These are phyloP conservation scores for Chaitophorus viminalis DNA, from an alignment of 2,888 invertebrate species.

Conservation along the genomic window DNA sequence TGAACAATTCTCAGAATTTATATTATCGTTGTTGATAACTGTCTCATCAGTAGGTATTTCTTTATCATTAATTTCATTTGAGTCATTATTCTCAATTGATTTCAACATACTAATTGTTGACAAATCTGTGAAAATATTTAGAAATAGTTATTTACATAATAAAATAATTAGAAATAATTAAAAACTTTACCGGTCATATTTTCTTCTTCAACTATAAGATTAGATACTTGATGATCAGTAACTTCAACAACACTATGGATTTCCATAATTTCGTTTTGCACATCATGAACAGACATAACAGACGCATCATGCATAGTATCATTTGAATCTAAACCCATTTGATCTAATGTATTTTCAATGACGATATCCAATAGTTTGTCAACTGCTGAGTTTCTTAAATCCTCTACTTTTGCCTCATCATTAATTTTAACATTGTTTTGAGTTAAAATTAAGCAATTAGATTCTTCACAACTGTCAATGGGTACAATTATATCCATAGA, in stretches of 20 bases:
- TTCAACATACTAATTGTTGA: neutral
- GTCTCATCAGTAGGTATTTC: neutral
- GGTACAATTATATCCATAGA: neutral
- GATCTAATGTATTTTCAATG: neutral
- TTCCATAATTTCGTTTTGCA: neutral
- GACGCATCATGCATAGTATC: neutral
- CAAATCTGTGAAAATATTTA: slow-evolving; percentile 10
- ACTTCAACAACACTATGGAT: neutral
- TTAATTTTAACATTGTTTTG: neutral
- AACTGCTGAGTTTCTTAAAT: neutral
- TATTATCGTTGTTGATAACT: neutral
- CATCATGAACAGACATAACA: neutral
- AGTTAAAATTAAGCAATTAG: neutral
- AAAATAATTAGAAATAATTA: neutral
- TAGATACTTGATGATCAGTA: neutral
- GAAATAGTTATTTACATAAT: neutral
- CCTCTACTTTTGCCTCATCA: neutral
- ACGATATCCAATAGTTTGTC: neutral
- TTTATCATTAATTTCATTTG: slow-evolving; percentile 1
- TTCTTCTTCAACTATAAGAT: neutral
- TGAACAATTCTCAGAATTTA: neutral
- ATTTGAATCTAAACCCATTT: slow-evolving; percentile 6
- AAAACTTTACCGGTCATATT: slow-evolving; percentile 3
- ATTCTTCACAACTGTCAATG: neutral
- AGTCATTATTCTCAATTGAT: neutral